Evolutionary conservation across 2,797 vertebrate species (phyloP), one percentile per base, ranked within the genome.

Genomic region (Lates japonicus): DNA sequence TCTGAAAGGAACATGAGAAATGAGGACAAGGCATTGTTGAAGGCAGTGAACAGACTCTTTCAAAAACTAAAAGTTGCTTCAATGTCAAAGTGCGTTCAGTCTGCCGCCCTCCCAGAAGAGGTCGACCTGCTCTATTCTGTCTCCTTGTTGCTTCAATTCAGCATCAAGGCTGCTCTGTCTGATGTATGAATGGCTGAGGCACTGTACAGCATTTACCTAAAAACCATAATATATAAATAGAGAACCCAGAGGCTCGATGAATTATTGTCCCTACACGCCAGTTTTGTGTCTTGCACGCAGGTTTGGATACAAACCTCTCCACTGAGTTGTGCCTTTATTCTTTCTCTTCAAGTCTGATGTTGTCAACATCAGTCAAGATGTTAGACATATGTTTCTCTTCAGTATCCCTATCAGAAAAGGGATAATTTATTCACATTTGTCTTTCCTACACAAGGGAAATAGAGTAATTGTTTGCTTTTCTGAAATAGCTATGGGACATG

Each of bases 141-240:
- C 69, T 86, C 35, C 52, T 69, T 72, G 67, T 67, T 82, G 41
- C 80, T 80, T 88, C 39, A 22, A 25, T 80, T 91, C 77, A 86
- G 63, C 74, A 61, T 87, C 71, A 77, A 78, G 64, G 39, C 65
- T 63, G 41, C 59, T 54, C 52, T 41, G 49, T 57, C 48, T 75
- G 41, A 72, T n/a, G 31, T 72, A 39, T 68, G 62, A 71, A 73
- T 55, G 74, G 14, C 70, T 63, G 5, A 72, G 22, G n/a, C 37
- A 60, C 25, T 31, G 20, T 20, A 20, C 61, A 57, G 54, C 25
- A 41, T 57, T 67, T 79, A 48, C 22, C 52, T 77, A 20, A 62
- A 41, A 85, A 69, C 62, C 29, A 55, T 41, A 20, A 51, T 42
- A 33, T 41, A 60, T 73, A 70, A 90, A 75, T 49, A 74, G 54